phyloP scores from a whole-genome alignment of 1,140 invertebrate species.

The Ruditapes philippinarum region DNA sequence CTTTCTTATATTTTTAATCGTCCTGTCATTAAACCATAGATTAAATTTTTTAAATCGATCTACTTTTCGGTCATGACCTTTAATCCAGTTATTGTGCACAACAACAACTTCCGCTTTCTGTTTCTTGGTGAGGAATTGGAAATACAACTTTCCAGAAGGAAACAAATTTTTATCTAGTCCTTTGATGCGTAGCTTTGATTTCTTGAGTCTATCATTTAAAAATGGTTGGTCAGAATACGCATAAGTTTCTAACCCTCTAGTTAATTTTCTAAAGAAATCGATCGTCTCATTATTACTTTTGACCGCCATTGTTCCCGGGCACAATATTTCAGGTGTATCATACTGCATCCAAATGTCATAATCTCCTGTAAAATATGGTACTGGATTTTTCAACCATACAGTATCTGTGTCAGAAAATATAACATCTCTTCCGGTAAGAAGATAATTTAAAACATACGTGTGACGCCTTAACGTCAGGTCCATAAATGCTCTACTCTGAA shows the following conservation, averaged over 20 bases:
- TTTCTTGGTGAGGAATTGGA: background rate
- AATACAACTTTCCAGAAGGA: background rate
- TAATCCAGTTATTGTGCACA: background rate
- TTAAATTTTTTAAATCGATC: background rate
- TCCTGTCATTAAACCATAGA: background rate
- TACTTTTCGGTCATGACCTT: background rate
- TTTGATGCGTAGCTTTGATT: background rate
- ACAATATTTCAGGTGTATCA: background rate
- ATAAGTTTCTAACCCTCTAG: no score
- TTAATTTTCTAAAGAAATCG: background rate
- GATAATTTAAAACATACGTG: background rate
- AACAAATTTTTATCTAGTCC: background rate
- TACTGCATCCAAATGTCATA: background rate
- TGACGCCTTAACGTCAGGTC: background rate
- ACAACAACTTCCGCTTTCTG: background rate
- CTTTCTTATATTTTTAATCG: no score
- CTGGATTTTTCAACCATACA: background rate
- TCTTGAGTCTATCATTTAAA: background rate
- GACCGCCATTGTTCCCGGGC: background rate
- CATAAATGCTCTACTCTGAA: no score
- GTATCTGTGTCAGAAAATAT: background rate
- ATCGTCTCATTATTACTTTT: background rate
- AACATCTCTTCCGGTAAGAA: background rate
- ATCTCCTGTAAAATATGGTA: background rate
- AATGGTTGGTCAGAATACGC: no score